A percentile compares a stretch with the other conserved stretches of the same genome.
Conservation (phyloP, 2,888 invertebrate species). For the Sesia bembeciformis region DNA sequence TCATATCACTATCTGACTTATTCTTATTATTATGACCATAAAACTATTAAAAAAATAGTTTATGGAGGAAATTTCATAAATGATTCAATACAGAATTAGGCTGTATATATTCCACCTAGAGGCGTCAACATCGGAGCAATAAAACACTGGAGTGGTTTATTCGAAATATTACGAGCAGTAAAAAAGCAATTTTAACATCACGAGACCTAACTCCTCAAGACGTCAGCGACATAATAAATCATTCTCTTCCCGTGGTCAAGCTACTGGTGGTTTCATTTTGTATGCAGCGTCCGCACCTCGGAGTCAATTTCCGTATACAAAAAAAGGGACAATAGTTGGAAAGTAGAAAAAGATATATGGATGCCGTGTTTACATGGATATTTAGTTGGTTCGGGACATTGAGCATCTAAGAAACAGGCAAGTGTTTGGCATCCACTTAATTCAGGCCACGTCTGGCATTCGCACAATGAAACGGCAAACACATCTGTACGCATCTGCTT, state of each 20-base stretch:
- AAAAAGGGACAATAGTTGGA: slow-evolving; percentile 4
- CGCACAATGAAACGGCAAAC: slow-evolving; percentile 40
- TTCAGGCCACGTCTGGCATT: slow-evolving; percentile 38
- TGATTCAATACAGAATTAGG: no score
- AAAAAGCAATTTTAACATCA: no score
- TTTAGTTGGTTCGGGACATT: slow-evolving; percentile 32
- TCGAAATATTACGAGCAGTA: no score
- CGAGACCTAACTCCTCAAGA: background rate
- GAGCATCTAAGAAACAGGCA: slow-evolving; percentile 36
- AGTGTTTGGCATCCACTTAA: slow-evolving; percentile 28
- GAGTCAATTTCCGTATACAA: slow-evolving; percentile 6
- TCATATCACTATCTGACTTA: no score
- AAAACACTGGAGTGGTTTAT: no score
- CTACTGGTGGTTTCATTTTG: background rate
- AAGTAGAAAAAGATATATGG: slow-evolving; percentile 16
- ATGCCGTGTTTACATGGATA: slow-evolving; percentile 25
- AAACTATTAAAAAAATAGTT: no score
- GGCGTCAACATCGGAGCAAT: no score
- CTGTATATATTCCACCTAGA: no score
- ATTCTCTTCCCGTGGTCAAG: background rate
- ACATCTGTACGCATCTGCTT: slow-evolving; percentile 17
- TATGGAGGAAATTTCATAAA: no score
- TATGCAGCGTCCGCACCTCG: slow-evolving; percentile 4
- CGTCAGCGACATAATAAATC: background rate
- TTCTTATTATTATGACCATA: no score